Conservation (phyloP, 2,888 invertebrate genomes). For the Laspeyria flexula region DNA sequence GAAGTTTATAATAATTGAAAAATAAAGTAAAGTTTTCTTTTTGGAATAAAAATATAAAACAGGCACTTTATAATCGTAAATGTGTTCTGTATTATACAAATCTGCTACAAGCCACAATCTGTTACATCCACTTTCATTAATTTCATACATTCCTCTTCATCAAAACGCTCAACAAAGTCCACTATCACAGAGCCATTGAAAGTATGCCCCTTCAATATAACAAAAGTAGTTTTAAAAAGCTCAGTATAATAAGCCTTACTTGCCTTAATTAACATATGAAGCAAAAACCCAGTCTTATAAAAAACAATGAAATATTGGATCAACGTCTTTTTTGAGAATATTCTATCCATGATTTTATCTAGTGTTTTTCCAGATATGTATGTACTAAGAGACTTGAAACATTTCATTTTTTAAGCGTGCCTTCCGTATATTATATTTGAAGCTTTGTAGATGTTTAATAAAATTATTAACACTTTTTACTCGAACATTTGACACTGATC, state of each 20-base stretch:
- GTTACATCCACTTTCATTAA: constrained; percentile 8
- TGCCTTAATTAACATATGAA: constrained; percentile 26
- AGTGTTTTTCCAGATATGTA: constrained; percentile 11
- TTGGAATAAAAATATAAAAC: constrained; percentile 17
- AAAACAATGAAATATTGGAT: constrained; percentile 17
- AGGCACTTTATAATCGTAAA: constrained; percentile 9
- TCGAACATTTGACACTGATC: neutral
- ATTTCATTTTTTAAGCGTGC: no score
- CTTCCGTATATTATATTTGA: no score
- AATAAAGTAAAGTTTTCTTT: constrained; percentile 6
- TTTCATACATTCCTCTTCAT: constrained; percentile 2
- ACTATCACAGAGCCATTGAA: constrained; percentile 11
- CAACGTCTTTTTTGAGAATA: constrained; percentile 15
- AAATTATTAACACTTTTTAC: constrained; percentile 12
- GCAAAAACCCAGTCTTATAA: constrained; percentile 16
- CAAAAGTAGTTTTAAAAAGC: constrained; percentile 6
- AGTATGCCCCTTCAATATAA: no score
- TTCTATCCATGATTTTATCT: constrained; percentile 8
- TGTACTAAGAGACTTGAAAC: no score
- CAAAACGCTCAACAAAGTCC: constrained; percentile 22
- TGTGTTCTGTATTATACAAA: neutral
- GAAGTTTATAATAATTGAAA: constrained; percentile 7
- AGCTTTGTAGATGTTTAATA: constrained; percentile 15
- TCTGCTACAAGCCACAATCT: no score
- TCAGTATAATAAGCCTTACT: constrained; percentile 20